Conservation (phyloP, 2,888 invertebrate species). For the Amaurobius ferox region DNA sequence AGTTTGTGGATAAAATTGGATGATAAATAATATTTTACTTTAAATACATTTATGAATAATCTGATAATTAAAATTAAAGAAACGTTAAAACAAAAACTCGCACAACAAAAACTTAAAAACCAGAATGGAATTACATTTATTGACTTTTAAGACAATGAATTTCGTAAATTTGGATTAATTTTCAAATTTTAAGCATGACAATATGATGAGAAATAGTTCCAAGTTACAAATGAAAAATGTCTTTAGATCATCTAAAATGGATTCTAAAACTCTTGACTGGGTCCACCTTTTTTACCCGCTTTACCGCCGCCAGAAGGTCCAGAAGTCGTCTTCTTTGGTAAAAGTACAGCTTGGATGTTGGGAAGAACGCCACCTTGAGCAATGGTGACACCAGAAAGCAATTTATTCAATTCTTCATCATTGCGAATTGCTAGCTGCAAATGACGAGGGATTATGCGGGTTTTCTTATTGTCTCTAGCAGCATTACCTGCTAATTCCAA, state of each 20-base stretch:
- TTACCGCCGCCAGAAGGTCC: conserved; percentile 36
- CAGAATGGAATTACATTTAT: not conserved
- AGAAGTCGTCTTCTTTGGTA: conserved; percentile 84
- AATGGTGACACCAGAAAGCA: conserved; percentile 87
- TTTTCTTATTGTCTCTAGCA: conserved; percentile 83
- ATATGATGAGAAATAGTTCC: not conserved
- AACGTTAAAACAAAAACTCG: no score
- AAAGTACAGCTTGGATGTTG: conserved; percentile 85
- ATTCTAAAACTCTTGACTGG: conserved; percentile 56
- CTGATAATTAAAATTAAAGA: no score
- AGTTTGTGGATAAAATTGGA: no score
- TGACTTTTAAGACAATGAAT: not conserved
- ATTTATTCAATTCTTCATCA: conserved; percentile 88
- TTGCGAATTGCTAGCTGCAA: conserved; percentile 87
- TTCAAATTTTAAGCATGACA: no score
- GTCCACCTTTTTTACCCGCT: conserved; percentile 53
- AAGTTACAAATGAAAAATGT: not conserved
- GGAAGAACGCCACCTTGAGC: conserved; percentile 91
- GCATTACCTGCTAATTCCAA: conserved; percentile 83
- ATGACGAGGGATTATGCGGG: conserved; percentile 86
- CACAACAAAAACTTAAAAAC: no score
- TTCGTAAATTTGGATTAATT: not conserved
- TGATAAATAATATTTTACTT: no score
- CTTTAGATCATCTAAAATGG: not conserved
- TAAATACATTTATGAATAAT: no score